Conservation (phyloP, 2,113 vertebrate species). For the Poeciliopsis occidentalis region DNA sequence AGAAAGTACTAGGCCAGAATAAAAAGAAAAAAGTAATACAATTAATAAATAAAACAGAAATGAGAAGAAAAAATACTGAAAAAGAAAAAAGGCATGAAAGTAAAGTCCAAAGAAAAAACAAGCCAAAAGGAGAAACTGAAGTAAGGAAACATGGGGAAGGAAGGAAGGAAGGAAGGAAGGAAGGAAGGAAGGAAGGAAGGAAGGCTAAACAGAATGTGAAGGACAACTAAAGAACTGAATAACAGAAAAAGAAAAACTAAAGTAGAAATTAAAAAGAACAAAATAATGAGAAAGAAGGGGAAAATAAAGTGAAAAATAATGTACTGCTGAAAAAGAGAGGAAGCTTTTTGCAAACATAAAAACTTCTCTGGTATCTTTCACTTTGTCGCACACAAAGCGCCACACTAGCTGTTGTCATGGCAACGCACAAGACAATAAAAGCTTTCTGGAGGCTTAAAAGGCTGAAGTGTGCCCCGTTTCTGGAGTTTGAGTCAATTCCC, state of each 20-base stretch:
- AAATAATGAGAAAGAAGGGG: too few species aligned
- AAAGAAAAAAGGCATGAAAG: background rate
- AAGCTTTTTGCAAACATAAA: conserved; percentile 1
- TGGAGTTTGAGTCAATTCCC: conserved; percentile 55
- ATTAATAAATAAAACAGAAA: background rate
- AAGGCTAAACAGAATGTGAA: too few species aligned
- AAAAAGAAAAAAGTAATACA: background rate
- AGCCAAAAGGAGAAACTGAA: too few species aligned
- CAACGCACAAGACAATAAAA: conserved; percentile 59
- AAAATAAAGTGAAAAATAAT: background rate
- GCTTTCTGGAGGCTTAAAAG: conserved; percentile 46
- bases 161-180: background rate
- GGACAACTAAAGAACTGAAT: too few species aligned
- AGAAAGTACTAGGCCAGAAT: background rate
- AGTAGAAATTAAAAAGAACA: too few species aligned
- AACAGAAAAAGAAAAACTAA: too few species aligned
- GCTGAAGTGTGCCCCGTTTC: conserved; percentile 64
- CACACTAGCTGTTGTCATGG: conserved; percentile 59
- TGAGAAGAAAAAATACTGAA: background rate
- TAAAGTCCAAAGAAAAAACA: background rate
- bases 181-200: background rate
- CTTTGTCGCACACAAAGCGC: background rate
- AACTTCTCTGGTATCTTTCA: conserved; percentile 59
- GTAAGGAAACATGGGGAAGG: too few species aligned
- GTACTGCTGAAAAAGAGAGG: background rate